phyloP scores from a whole-genome alignment of 1,140 invertebrate genomes.

The Platorchestia sp. region DNA sequence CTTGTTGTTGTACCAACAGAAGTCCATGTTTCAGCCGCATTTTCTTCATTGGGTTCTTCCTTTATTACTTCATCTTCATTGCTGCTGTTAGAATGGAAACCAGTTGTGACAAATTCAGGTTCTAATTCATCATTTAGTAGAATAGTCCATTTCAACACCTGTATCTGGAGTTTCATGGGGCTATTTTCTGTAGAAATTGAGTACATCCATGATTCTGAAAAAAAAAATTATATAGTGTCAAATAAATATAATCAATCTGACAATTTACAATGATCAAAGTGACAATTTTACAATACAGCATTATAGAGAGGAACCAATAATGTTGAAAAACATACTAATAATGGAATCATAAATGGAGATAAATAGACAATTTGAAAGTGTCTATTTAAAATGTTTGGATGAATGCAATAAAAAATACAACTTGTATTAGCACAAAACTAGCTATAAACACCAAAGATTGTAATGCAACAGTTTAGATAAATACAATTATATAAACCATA shows the following conservation, averaged over 20 bases:
- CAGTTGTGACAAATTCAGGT: neutral
- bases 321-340: neutral
- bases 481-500: neutral
- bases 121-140: neutral
- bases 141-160: neutral
- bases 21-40: neutral
- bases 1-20: neutral
- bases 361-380: too few relatives aligned
- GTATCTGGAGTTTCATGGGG: neutral
- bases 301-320: neutral
- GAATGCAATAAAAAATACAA: neutral
- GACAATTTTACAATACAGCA: neutral
- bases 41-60: neutral
- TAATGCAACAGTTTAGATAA: neutral
- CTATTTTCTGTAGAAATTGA: neutral
- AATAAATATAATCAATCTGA: neutral
- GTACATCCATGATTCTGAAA: neutral
- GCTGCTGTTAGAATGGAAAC: constrained; percentile 1
- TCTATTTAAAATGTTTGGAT: too few relatives aligned
- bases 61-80: constrained; percentile 12
- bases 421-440: neutral
- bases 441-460: neutral
- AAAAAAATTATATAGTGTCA: neutral
- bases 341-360: too few relatives aligned
- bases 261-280: too few relatives aligned